Conservation (phyloP, 92 coral and sea anemone species). For the Meandrina meandrites region DNA sequence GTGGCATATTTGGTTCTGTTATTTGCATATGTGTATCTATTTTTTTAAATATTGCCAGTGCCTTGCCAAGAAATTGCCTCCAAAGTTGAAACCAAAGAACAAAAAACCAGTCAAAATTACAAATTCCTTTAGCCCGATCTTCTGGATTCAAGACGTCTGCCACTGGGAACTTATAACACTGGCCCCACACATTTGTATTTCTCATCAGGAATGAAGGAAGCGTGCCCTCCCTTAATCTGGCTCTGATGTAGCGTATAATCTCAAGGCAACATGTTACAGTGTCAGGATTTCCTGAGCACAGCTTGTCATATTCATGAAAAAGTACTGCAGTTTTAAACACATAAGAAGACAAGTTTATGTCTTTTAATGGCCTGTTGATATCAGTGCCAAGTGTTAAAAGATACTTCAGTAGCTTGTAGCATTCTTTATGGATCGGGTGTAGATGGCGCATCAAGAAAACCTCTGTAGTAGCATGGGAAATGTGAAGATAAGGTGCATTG, state of each 20-base stretch:
- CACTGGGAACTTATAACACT: conserved; percentile 28
- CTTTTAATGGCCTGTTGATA: conserved; percentile 29
- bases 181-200: conserved; percentile 42
- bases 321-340: conserved; percentile 45
- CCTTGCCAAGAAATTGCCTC: conserved; percentile 48
- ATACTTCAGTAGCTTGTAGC: conserved; percentile 50
- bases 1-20: not conserved
- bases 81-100: conserved; percentile 47
- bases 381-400: conserved; percentile 31
- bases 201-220: conserved; percentile 50
- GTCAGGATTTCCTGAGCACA: conserved; percentile 50
- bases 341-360: conserved; percentile 40
- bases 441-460: conserved; percentile 33
- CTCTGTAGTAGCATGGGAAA: conserved; percentile 47
- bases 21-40: conserved; percentile 12
- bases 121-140: conserved; percentile 10
- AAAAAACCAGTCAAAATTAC: conserved; percentile 25
- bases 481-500: conserved; percentile 41
- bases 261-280: conserved; percentile 26
- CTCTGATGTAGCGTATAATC: conserved; percentile 36
- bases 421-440: conserved; percentile 44
- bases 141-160: conserved; percentile 19
- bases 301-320: conserved; percentile 49
- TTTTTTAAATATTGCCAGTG: conserved; percentile 38
- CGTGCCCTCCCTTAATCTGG: conserved; percentile 25